Evolutionary conservation across 2,888 invertebrate genomes (phyloP).

Genomic region (Melanotus villosus): DNA sequence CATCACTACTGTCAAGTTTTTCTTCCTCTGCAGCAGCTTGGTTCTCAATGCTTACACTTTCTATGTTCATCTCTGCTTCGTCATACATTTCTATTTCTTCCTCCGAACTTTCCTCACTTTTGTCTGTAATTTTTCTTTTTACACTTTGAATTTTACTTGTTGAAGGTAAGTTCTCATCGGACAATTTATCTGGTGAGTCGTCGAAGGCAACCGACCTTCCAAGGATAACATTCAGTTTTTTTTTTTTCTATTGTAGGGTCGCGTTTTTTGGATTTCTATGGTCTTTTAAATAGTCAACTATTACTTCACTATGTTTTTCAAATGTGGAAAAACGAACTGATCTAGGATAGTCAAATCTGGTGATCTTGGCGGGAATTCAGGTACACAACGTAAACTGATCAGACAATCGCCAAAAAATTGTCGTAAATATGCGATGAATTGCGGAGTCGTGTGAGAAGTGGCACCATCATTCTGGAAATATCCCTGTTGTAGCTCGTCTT

Average conservation of each 20-base stretch:
- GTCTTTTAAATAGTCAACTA: not conserved
- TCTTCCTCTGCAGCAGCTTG: not conserved
- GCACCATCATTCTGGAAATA: too few relatives aligned
- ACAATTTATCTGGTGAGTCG: slow-evolving; percentile 10
- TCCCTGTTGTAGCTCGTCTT: too few relatives aligned
- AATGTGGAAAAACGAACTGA: too few relatives aligned
- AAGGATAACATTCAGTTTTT: slow-evolving; percentile 1
- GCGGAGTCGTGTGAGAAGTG: too few relatives aligned
- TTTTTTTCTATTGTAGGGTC: not conserved
- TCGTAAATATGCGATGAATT: too few relatives aligned
- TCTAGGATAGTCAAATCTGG: too few relatives aligned
- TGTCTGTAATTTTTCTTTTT: not conserved
- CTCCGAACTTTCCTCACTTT: slow-evolving; percentile 1
- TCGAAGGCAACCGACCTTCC: not conserved
- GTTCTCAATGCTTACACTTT: slow-evolving; percentile 2
- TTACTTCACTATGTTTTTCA: too few relatives aligned
- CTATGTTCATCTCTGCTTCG: not conserved
- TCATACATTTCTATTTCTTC: too few relatives aligned
- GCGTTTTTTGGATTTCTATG: slow-evolving; percentile 9
- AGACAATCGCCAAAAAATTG: too few relatives aligned
- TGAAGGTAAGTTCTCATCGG: slow-evolving; percentile 1
- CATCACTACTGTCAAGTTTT: not conserved
- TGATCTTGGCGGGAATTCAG: too few relatives aligned
- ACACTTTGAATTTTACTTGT: slow-evolving; percentile 7
- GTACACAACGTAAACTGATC: too few relatives aligned